Percentiles rank a stretch among this genome's conserved stretches.
Evolutionary conservation across 1,140 invertebrate species (phyloP).

Genomic region (Zaprionus davidi): DNA sequence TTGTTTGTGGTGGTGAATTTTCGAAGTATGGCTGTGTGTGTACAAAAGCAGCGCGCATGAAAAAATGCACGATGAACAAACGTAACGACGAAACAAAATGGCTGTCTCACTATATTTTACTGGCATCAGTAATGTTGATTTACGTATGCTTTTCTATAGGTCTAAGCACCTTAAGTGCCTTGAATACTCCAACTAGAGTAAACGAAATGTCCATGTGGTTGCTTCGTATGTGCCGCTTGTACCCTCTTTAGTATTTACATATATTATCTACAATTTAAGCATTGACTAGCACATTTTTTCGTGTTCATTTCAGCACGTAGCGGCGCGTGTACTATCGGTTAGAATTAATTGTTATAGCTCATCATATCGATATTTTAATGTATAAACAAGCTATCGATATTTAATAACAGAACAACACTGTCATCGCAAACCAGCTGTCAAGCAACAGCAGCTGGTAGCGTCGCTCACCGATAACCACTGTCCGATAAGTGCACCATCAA

Average conservation of each 20-base stretch:
- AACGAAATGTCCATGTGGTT: constrained; percentile 31
- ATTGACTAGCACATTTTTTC: constrained; percentile 59
- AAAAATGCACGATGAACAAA: constrained; percentile 54
- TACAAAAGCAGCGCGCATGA: constrained; percentile 47
- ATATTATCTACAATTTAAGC: constrained; percentile 54
- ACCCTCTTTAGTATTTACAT: constrained; percentile 42
- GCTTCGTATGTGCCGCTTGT: constrained; percentile 24
- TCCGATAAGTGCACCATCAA: constrained; percentile 5
- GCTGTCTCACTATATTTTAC: constrained; percentile 52
- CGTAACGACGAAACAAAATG: constrained; percentile 59
- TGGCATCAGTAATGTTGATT: constrained; percentile 35
- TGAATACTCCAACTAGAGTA: constrained; percentile 16
- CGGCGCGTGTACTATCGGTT: constrained; percentile 41
- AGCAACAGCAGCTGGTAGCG: constrained; percentile 23
- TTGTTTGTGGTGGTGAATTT: constrained; percentile 48
- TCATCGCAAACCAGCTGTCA: constrained; percentile 36
- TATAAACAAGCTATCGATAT: constrained; percentile 19
- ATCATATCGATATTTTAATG: constrained; percentile 22
- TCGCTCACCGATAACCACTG: constrained; percentile 23
- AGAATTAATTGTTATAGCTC: not conserved
- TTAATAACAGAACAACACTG: constrained; percentile 9
- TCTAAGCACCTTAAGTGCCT: constrained; percentile 15
- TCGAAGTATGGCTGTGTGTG: constrained; percentile 37
- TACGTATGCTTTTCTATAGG: constrained; percentile 20
- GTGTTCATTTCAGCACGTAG: constrained; percentile 52